Conservation (phyloP, 2,113 vertebrate species). For the Scalopus aquaticus region DNA sequence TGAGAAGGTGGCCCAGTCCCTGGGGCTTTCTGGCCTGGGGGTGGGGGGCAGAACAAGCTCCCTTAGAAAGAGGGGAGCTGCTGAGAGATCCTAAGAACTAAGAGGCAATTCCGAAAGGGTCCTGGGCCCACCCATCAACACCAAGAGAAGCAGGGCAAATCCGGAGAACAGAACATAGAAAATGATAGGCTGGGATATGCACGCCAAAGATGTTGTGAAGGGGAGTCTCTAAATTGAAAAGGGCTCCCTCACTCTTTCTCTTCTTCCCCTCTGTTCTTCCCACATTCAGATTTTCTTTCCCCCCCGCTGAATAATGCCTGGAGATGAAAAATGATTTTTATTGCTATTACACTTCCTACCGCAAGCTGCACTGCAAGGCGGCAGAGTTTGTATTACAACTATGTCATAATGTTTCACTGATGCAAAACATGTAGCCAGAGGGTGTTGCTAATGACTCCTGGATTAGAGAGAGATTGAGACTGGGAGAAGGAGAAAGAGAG, state of each 20-base stretch:
- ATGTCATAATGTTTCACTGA: slow-evolving; percentile 89
- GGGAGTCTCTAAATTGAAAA: not conserved
- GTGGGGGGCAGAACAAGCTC: not conserved
- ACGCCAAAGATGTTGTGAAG: not conserved
- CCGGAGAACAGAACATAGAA: not conserved
- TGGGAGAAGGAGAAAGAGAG: not conserved
- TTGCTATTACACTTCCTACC: slow-evolving; percentile 87
- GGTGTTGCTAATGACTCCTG: slow-evolving; percentile 91
- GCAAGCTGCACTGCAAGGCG: slow-evolving; percentile 88
- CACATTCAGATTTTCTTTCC: slow-evolving; percentile 51
- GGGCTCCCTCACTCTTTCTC: not conserved
- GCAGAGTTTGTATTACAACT: slow-evolving; percentile 90
- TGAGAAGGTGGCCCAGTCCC: slow-evolving; percentile 51
- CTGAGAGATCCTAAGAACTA: not conserved
- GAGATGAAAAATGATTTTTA: slow-evolving; percentile 81
- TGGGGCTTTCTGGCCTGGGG: not conserved
- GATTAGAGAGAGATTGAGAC: slow-evolving; percentile 82
- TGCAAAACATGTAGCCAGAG: slow-evolving; percentile 93
- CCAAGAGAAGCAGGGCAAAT: not conserved
- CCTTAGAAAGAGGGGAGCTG: not conserved
- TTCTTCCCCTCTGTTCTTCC: not conserved
- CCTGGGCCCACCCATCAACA: not conserved
- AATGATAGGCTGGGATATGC: not conserved
- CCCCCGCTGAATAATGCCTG: slow-evolving; percentile 56
- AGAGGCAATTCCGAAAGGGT: not conserved